Base-by-base conservation (phyloP, 2,888 invertebrate species). In the Epiblema foenella region DNA sequence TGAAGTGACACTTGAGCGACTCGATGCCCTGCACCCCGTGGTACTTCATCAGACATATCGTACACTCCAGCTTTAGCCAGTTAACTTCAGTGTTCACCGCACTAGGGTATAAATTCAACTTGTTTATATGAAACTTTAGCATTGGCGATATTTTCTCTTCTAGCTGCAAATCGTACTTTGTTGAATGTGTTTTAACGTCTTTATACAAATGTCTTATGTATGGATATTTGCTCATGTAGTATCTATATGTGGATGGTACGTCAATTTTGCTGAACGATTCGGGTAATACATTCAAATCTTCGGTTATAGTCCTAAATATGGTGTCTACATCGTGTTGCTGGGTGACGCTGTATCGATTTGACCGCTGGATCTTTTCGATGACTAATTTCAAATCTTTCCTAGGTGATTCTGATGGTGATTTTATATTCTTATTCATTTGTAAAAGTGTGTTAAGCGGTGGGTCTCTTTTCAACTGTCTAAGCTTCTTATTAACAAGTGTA, bases 401-500 rank as follows among this genome's bases (percentile, higher is more conserved):
- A 4, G 10, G 1, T 0, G n/a, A 10, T 29, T 46, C 24, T 0
- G 20, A 24, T 60, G 60, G 15, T 5, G 11, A 1, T 64, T 51
- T 68, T n/a, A 11, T 1, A 5, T 58, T 68, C 11, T 56, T 65
- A 0, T 9, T 0, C 2, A 72, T 33, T 68, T 79, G 75, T 4
- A 81, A 42, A 1, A 74, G 69, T n/a, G 72, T 71, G 5, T 74
- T 75, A 1, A 77, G 42, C 58, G 68, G 0, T 49, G 58, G 12
- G 37, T 72, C 42, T 65, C 74, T 56, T 56, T 20, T 33, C 1
- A 7, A 1, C n/a, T 66, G n/a, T 12, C 72, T 72, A 2, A 79
- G 42, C 39, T 76, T 79, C 58, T 78, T 83, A 65, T 89, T 89
- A 0, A 87, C 73, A 0, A 89, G 75, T 0, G 74, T 72, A 54